phyloP scores from a whole-genome alignment of 2,113 vertebrate genomes.

The Gallinago media region DNA sequence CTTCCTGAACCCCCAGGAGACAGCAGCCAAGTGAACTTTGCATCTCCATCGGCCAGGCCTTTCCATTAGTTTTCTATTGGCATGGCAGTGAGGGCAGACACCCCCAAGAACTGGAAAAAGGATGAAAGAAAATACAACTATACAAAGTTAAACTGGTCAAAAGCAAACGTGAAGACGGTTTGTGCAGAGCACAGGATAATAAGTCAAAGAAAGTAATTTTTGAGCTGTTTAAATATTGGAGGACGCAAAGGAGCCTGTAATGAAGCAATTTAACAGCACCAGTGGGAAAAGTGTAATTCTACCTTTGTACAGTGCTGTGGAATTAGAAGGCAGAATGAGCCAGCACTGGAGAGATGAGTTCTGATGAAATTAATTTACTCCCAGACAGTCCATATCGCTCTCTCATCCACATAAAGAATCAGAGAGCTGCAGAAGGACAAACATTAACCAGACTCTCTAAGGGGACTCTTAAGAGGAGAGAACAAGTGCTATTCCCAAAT shows the following conservation, averaged over 20 bases:
- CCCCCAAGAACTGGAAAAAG: neutral
- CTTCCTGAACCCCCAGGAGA: neutral
- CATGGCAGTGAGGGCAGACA: neutral
- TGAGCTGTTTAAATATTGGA: conserved; percentile 6
- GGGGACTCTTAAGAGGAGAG: neutral
- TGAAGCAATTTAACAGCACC: conserved; percentile 43
- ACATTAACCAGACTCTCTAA: neutral
- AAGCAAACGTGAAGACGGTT: neutral
- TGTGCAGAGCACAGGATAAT: neutral
- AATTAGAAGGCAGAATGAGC: conserved; percentile 18
- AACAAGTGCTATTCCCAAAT: neutral
- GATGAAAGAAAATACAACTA: conserved; percentile 10
- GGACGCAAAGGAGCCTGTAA: conserved; percentile 24
- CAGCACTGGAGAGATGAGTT: neutral
- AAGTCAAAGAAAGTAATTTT: neutral
- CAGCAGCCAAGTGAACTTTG: neutral
- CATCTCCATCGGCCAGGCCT: neutral
- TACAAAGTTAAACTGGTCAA: neutral
- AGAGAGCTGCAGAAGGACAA: neutral
- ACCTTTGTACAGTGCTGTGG: conserved; percentile 5
- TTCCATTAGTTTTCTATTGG: neutral
- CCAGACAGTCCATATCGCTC: neutral
- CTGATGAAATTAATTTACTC: neutral
- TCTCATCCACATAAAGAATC: neutral
- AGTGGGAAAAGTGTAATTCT: conserved; percentile 47